phyloP scores from a whole-genome alignment of 2,888 invertebrate species.

The Tenodera sinensis region DNA sequence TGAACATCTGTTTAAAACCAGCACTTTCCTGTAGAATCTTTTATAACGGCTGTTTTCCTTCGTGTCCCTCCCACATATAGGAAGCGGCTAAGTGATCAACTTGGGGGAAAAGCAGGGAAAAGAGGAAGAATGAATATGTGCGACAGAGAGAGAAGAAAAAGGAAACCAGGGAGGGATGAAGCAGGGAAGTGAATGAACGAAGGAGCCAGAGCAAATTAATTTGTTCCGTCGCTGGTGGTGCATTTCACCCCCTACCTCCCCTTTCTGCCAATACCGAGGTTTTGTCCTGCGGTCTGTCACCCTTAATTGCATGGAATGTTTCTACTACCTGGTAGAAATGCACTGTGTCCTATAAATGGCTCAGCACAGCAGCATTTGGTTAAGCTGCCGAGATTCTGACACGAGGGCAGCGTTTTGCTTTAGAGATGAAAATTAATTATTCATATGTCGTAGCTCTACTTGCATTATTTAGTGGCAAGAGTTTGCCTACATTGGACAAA shows the following conservation, averaged over 20 bases:
- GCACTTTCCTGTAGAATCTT: neutral
- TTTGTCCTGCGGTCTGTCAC: neutral
- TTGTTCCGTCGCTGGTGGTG: neutral
- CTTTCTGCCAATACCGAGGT: neutral
- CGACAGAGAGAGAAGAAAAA: neutral
- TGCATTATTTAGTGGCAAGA: no score
- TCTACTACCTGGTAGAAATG: neutral
- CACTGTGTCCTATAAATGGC: no score
- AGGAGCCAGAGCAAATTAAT: slow-evolving; percentile 6
- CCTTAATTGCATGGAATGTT: neutral
- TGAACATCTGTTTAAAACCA: neutral
- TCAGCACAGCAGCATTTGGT: no score
- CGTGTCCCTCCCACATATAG: neutral
- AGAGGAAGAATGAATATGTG: neutral
- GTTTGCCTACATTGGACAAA: no score
- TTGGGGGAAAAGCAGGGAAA: neutral
- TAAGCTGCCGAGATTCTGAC: no score
- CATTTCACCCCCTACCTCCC: neutral
- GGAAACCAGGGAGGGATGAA: neutral
- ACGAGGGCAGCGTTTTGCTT: no score
- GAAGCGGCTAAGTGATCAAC: neutral
- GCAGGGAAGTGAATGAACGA: neutral
- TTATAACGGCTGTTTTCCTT: neutral
- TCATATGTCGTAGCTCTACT: no score
- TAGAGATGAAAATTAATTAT: no score